Evolutionary conservation across 2,797 vertebrate species (phyloP).

Genomic region (Sebastes cheni): DNA sequence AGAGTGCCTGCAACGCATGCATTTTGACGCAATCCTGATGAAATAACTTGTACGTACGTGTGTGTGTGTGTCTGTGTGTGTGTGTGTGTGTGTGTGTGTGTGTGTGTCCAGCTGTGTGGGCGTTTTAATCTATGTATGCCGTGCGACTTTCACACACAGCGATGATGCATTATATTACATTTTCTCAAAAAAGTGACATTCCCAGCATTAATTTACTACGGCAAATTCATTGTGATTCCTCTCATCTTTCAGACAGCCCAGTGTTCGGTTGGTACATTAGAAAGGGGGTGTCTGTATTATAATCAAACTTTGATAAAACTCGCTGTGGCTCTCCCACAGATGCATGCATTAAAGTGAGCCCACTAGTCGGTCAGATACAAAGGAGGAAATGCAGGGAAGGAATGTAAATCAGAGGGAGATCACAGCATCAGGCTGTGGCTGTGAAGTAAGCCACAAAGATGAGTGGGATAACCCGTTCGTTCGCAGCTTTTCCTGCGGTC

Average conservation of each 20-base stretch:
- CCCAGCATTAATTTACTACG: constrained; percentile 15
- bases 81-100: background rate
- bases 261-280: constrained; percentile 19
- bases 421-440: constrained; percentile 15
- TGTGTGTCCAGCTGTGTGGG: constrained; percentile 31
- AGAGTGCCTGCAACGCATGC: constrained; percentile 51
- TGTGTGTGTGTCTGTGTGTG: background rate
- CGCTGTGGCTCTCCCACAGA: constrained; percentile 11
- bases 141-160: constrained; percentile 14
- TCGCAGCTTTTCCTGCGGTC: constrained; percentile 20
- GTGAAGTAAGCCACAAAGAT: constrained; percentile 33
- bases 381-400: constrained; percentile 35
- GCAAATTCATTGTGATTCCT: constrained; percentile 38
- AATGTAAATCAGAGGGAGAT: constrained; percentile 36
- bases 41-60: background rate
- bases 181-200: constrained; percentile 42
- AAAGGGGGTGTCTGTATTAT: constrained; percentile 12
- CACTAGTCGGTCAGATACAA: constrained; percentile 13
- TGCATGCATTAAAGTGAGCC: constrained; percentile 16
- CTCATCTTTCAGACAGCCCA: constrained; percentile 39
- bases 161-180: constrained; percentile 38
- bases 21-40: constrained; percentile 40
- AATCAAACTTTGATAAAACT: constrained; percentile 59
- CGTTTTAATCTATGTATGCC: constrained; percentile 54
- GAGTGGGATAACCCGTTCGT: constrained; percentile 25